Evolutionary conservation across 2,888 invertebrate species (phyloP).

Genomic region (Oscheius sp.): DNA sequence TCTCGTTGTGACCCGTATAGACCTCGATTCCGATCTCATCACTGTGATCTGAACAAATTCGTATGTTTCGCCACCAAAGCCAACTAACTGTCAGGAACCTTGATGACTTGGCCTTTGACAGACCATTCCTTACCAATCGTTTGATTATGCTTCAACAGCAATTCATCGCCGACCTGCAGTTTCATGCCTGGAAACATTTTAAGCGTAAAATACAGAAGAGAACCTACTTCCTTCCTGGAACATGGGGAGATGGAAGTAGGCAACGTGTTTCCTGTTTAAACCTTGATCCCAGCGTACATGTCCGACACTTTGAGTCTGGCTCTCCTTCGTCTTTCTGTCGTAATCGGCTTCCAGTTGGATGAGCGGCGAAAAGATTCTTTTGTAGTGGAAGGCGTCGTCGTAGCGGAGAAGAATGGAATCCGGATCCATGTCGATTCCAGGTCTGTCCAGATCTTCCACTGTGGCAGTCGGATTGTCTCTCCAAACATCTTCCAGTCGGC

Average conservation of each 20-base stretch:
- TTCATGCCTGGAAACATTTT: constrained; percentile 84
- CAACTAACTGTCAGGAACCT: constrained; percentile 78
- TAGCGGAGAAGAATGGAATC: constrained; percentile 85
- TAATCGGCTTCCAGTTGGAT: constrained; percentile 98
- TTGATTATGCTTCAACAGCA: constrained; percentile 83
- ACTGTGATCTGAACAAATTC: constrained; percentile 81
- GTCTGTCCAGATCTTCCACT: constrained; percentile 96
- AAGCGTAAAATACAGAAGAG: neutral
- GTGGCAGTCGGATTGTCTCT: constrained; percentile 97
- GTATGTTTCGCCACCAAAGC: neutral
- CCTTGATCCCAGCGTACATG: constrained; percentile 99
- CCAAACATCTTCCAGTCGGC: constrained; percentile 99
- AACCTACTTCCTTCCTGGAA: constrained; percentile 83
- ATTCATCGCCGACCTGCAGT: constrained; percentile 97
- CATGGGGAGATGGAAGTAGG: constrained; percentile 95
- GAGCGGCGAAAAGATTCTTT: constrained; percentile 95
- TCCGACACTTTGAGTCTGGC: constrained; percentile 88
- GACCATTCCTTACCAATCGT: constrained; percentile 81
- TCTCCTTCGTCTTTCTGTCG: constrained; percentile 95
- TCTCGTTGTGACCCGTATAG: constrained; percentile 84
- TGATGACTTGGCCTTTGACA: constrained; percentile 96
- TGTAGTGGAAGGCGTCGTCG: constrained; percentile 98
- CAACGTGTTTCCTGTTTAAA: constrained; percentile 95
- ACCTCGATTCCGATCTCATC: constrained; percentile 98
- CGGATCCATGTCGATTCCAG: constrained; percentile 96